These are phyloP conservation scores for Drosophila micromelanica DNA, from an alignment of 1,140 invertebrate species.

Conservation along the genomic window DNA sequence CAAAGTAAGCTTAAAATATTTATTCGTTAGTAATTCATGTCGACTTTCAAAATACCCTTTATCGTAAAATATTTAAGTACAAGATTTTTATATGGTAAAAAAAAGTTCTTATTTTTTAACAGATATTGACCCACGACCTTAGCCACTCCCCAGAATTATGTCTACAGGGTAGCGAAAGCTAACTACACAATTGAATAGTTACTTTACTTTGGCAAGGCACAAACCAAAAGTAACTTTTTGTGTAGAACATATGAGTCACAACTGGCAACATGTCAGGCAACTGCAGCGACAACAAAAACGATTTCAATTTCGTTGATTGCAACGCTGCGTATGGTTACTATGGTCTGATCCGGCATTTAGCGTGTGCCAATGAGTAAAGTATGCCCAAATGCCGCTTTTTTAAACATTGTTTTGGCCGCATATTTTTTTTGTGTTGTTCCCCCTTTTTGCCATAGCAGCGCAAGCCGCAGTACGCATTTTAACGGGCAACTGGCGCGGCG, in stretches of 20 bases:
- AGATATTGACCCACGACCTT: too few species aligned
- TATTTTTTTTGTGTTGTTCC: conserved; percentile 39
- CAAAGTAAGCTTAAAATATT: conserved; percentile 36
- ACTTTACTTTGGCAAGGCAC: conserved; percentile 41
- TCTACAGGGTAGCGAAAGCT: conserved; percentile 2
- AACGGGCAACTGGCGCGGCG: conserved; percentile 50
- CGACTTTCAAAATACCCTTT: conserved; percentile 29
- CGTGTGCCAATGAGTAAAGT: conserved; percentile 72
- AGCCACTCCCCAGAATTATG: background rate
- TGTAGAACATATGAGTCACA: conserved; percentile 54
- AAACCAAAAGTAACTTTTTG: conserved; percentile 48
- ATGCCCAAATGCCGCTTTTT: conserved; percentile 76
- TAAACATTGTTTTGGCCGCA: conserved; percentile 76
- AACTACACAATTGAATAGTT: conserved; percentile 7
- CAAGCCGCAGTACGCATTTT: conserved; percentile 38
- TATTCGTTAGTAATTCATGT: background rate
- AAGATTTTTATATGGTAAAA: too few species aligned
- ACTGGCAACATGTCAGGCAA: conserved; percentile 53
- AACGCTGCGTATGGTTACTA: conserved; percentile 38
- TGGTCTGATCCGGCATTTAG: conserved; percentile 63
- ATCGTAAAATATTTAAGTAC: too few species aligned
- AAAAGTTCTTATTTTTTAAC: too few species aligned
- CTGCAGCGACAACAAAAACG: conserved; percentile 56
- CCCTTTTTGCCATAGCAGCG: conserved; percentile 2
- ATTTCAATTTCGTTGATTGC: conserved; percentile 78